phyloP scores from a whole-genome alignment of 2,888 invertebrate species.

The Nephrotoma appendiculata region DNA sequence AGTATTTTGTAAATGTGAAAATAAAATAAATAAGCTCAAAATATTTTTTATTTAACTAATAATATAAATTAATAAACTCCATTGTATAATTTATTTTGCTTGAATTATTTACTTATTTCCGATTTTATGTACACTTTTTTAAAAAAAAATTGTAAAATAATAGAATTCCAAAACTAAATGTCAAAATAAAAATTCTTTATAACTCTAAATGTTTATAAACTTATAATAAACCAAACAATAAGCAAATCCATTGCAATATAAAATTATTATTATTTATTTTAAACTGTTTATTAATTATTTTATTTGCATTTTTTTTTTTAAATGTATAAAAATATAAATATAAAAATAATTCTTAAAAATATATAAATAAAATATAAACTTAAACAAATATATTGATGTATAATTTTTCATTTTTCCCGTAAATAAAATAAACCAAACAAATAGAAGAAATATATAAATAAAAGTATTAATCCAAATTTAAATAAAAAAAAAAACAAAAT shows the following conservation, averaged over 20 bases:
- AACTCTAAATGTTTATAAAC: not conserved
- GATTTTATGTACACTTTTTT: not conserved
- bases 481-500: slow-evolving; percentile 1
- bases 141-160: not conserved
- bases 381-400: not conserved
- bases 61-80: not conserved
- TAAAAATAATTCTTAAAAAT: not conserved
- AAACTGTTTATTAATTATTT: not conserved
- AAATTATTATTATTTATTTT: not conserved
- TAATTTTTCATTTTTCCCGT: not conserved
- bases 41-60: not conserved
- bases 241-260: not conserved
- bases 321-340: not conserved
- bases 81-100: not conserved
- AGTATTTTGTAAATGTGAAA: not conserved
- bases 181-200: not conserved
- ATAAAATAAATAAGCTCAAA: not conserved
- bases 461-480: not conserved
- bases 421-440: not conserved
- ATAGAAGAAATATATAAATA: not conserved
- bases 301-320: not conserved
- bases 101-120: not conserved
- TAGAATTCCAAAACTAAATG: not conserved
- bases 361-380: not conserved
- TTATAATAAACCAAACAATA: not conserved